phyloP scores from a whole-genome alignment of 2,888 invertebrate genomes.

The Limnephilus marmoratus region DNA sequence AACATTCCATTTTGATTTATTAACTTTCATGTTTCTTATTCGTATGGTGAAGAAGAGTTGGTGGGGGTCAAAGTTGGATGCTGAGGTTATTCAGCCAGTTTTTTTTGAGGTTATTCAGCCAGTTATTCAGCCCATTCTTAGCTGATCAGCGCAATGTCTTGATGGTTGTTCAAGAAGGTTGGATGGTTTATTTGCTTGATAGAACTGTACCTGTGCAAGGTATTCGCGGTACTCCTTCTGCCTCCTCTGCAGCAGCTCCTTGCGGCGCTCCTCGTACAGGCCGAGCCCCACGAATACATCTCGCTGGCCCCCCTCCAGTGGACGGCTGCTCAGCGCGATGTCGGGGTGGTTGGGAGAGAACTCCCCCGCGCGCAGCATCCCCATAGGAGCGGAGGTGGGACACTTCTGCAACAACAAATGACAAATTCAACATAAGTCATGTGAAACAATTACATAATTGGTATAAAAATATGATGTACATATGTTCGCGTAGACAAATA shows the following conservation, averaged over 20 bases:
- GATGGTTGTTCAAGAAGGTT: slow-evolving; percentile 4
- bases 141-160: too few species aligned
- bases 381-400: slow-evolving; percentile 66
- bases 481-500: not conserved
- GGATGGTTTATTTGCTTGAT: not conserved
- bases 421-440: not conserved
- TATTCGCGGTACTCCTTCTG: slow-evolving; percentile 79
- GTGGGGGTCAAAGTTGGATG: too few species aligned
- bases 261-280: slow-evolving; percentile 78
- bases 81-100: too few species aligned
- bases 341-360: slow-evolving; percentile 81
- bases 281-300: slow-evolving; percentile 79
- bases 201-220: slow-evolving; percentile 74
- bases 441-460: not conserved
- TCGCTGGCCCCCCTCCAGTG: slow-evolving; percentile 68
- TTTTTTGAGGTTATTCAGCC: too few species aligned
- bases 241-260: slow-evolving; percentile 75
- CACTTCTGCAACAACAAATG: slow-evolving; percentile 45
- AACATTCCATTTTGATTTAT: not conserved
- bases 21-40: too few species aligned
- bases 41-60: too few species aligned
- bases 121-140: too few species aligned
- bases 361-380: slow-evolving; percentile 79
- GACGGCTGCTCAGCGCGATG: slow-evolving; percentile 71
- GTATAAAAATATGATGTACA: not conserved